Conservation (phyloP, 2,797 vertebrate species). For the Chaenodraco wilsoni region DNA sequence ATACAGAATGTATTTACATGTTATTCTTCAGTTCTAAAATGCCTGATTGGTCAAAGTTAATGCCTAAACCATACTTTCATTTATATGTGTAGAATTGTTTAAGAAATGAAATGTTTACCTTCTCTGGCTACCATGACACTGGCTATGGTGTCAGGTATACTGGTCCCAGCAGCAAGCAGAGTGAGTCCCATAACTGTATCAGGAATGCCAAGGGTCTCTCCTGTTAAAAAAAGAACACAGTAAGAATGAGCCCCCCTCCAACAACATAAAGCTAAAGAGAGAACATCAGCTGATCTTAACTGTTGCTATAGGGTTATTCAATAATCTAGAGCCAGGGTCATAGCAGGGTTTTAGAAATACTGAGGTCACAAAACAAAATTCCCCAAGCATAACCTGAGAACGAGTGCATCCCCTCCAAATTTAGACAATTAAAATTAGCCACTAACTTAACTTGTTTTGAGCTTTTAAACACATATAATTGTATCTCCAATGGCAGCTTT, state of each 20-base stretch:
- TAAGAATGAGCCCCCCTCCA: background rate
- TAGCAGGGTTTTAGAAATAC: conserved; percentile 20
- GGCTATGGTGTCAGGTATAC: conserved; percentile 94
- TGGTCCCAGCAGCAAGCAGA: conserved; percentile 95
- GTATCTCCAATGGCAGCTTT: background rate
- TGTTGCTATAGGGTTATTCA: conserved; percentile 5
- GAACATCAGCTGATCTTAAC: conserved; percentile 7
- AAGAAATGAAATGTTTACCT: conserved; percentile 82
- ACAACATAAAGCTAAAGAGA: background rate
- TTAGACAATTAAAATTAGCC: background rate
- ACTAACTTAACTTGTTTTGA: background rate
- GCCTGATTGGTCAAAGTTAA: background rate
- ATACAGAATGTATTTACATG: background rate
- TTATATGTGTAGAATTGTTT: background rate
- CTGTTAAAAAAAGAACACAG: conserved; percentile 73
- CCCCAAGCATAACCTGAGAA: background rate
- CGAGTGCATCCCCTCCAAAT: too few species aligned
- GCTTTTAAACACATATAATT: background rate
- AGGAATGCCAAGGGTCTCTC: conserved; percentile 92
- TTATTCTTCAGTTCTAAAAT: background rate
- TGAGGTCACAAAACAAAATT: conserved; percentile 12
- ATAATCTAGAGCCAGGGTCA: background rate
- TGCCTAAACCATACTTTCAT: background rate
- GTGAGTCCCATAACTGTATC: conserved; percentile 98
- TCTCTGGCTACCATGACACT: conserved; percentile 96